A percentile compares a stretch with the other conserved stretches of the same genome.
phyloP scores from a whole-genome alignment of 2,797 vertebrate species.

The Alca torda region DNA sequence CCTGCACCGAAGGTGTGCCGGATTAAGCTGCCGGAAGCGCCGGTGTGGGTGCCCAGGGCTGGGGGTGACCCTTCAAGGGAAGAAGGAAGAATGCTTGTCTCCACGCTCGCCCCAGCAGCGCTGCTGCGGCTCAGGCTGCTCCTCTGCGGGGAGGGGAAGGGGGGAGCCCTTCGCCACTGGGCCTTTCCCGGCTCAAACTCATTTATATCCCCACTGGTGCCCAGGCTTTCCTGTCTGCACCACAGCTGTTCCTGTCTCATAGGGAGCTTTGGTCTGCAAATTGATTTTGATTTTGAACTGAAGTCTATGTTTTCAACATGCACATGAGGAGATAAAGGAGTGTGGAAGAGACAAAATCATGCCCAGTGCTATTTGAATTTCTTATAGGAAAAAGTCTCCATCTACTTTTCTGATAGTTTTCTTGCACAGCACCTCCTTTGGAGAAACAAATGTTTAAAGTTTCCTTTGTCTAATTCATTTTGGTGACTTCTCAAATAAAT shows the following conservation, averaged over 20 bases:
- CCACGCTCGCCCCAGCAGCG: not conserved
- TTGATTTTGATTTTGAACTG: not conserved
- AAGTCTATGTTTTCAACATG: not conserved
- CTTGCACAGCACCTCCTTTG: not conserved
- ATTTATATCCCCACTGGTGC: not conserved
- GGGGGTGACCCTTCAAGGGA: not conserved
- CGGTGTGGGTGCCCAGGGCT: fast-evolving
- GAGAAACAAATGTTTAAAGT: not conserved
- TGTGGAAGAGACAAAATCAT: not conserved
- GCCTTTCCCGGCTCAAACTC: not conserved
- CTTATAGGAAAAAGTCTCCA: not conserved
- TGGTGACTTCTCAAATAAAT: not conserved
- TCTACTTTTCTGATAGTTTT: not conserved
- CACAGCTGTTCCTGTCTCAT: not conserved
- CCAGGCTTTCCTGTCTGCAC: not conserved
- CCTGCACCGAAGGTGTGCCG: fast-evolving
- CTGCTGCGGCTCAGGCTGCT: not conserved
- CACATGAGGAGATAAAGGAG: not conserved
- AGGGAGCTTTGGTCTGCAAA: not conserved
- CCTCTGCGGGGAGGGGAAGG: fast-evolving
- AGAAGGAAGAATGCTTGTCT: not conserved
- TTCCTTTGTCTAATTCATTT: not conserved
- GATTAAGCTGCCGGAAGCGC: fast-evolving
- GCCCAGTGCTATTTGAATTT: not conserved
- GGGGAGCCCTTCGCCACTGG: not conserved